Conservation (phyloP, 2,888 invertebrate species). For the Drosophila subquinaria region DNA sequence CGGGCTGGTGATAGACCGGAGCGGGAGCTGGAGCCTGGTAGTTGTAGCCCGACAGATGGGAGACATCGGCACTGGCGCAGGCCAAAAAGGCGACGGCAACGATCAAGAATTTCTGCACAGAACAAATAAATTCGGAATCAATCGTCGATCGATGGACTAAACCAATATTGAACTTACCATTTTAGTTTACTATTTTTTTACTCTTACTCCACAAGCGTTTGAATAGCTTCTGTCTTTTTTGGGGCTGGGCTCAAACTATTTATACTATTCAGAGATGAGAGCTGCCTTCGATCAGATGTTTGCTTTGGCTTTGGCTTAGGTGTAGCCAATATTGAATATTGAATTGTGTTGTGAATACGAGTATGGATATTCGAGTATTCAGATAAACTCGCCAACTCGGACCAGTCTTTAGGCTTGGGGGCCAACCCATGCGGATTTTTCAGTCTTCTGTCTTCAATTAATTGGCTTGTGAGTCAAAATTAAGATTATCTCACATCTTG, state of each 20-base stretch:
- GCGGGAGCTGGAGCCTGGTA: conserved; percentile 61
- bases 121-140: not conserved
- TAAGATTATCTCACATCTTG: conserved; percentile 30
- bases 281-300: conserved; percentile 30
- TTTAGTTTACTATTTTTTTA: conserved; percentile 26
- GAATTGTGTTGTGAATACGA: conserved; percentile 9
- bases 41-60: conserved; percentile 74
- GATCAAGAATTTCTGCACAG: conserved; percentile 73
- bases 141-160: not conserved
- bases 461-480: conserved; percentile 27
- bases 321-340: conserved; percentile 23
- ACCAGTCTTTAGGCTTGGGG: conserved; percentile 20
- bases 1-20: conserved; percentile 41
- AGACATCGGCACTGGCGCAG: conserved; percentile 76
- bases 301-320: conserved; percentile 22
- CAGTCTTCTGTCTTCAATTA: conserved; percentile 1
- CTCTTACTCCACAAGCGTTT: conserved; percentile 65
- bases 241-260: conserved; percentile 47
- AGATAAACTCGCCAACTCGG: not conserved
- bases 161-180: conserved; percentile 61
- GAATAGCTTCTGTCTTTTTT: conserved; percentile 67
- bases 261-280: conserved; percentile 49
- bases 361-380: conserved; percentile 10
- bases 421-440: conserved; percentile 15
- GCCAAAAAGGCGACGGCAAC: conserved; percentile 77